Conservation (phyloP, 2,888 invertebrate genomes). For the Andrena dorsata region DNA sequence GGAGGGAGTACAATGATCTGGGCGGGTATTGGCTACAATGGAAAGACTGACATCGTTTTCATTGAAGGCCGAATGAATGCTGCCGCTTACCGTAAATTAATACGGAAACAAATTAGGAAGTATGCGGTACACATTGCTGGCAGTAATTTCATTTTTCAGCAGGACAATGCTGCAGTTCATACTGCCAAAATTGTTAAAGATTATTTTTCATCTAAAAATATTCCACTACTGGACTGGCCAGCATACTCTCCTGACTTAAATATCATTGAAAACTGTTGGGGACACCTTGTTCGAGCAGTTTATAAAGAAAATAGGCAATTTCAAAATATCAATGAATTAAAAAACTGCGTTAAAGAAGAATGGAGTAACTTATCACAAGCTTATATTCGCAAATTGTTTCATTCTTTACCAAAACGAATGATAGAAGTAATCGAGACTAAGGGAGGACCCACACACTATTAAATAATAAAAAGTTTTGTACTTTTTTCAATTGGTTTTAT, state of each 20-base stretch:
- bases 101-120: background rate
- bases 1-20: too few relatives aligned
- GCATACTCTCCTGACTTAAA: too few relatives aligned
- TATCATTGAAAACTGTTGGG: too few relatives aligned
- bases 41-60: background rate
- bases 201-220: too few relatives aligned
- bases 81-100: background rate
- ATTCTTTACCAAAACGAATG: background rate
- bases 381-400: background rate
- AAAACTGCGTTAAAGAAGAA: background rate
- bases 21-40: background rate
- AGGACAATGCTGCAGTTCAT: too few relatives aligned
- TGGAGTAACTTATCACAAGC: background rate
- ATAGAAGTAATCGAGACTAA: background rate
- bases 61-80: background rate
- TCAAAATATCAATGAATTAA: background rate
- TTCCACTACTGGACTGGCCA: too few relatives aligned
- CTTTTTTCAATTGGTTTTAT: background rate
- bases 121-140: background rate
- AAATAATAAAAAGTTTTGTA: background rate
- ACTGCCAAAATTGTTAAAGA: too few relatives aligned
- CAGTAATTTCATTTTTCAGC: too few relatives aligned
- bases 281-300: background rate
- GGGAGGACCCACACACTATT: background rate
- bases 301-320: background rate